Evolutionary conservation across 1,140 invertebrate species (phyloP).

Genomic region (Conus ventricosus): DNA sequence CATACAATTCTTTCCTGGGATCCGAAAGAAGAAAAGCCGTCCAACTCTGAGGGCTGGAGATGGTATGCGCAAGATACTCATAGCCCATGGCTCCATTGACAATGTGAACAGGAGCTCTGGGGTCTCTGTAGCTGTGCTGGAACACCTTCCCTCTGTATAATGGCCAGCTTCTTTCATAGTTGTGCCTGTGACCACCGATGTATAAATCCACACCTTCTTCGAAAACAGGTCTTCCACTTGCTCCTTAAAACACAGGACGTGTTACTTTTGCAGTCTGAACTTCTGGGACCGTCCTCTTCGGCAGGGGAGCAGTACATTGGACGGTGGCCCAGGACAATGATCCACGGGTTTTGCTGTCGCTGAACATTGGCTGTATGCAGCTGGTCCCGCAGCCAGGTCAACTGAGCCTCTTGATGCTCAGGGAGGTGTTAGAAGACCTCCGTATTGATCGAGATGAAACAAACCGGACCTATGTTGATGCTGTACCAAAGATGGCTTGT

Average conservation of each 20-base stretch:
- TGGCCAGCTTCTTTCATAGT: constrained; percentile 95
- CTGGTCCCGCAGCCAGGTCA: constrained; percentile 66
- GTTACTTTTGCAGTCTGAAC: constrained; percentile 76
- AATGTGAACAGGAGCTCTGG: constrained; percentile 63
- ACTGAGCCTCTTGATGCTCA: constrained; percentile 45
- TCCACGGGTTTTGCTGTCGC: constrained; percentile 68
- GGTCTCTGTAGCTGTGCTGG: constrained; percentile 59
- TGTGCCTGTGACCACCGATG: constrained; percentile 98
- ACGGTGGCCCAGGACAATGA: constrained; percentile 70
- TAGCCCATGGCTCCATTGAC: constrained; percentile 63
- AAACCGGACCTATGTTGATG: constrained; percentile 67
- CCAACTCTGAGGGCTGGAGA: constrained; percentile 54
- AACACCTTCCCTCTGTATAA: constrained; percentile 88
- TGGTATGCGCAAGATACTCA: constrained; percentile 69
- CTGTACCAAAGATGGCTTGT: constrained; percentile 74
- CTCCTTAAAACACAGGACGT: constrained; percentile 42
- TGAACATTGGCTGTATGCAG: constrained; percentile 59
- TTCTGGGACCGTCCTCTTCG: constrained; percentile 53
- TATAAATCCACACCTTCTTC: constrained; percentile 93
- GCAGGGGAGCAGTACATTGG: constrained; percentile 70
- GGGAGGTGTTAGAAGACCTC: constrained; percentile 57
- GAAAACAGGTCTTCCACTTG: constrained; percentile 89
- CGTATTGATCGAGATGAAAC: constrained; percentile 68
- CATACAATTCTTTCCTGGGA: constrained; percentile 78
- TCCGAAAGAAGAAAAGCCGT: constrained; percentile 56